phyloP scores from a whole-genome alignment of 2,113 vertebrate species.

The Probosciger aterrimus region DNA sequence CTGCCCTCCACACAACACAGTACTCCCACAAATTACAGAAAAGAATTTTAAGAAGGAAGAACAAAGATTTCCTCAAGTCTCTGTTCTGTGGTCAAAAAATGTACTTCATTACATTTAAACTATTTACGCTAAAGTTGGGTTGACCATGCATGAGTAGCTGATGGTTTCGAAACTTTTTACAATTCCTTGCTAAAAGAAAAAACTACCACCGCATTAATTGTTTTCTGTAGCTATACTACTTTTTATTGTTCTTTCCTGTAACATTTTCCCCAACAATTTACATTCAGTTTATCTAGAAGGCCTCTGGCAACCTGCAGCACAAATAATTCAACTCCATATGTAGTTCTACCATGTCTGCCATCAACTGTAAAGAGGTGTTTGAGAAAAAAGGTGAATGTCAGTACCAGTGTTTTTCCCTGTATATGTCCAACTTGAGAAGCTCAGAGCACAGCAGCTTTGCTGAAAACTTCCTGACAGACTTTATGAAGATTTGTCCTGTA shows the following conservation, averaged over 20 bases:
- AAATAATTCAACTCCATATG: not conserved
- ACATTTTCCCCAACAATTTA: not conserved
- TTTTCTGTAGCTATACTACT: not conserved
- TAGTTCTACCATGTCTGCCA: accelerated
- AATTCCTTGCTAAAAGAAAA: not conserved
- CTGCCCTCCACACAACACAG: accelerated
- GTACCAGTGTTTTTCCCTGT: not conserved
- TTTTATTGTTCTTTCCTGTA: not conserved
- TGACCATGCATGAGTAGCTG: not conserved
- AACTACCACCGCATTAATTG: not conserved
- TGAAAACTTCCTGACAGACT: not conserved
- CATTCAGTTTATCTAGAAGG: not conserved
- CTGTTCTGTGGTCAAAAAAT: not conserved
- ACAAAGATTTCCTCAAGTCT: not conserved
- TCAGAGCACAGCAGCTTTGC: not conserved
- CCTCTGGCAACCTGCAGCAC: not conserved
- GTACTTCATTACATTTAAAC: not conserved
- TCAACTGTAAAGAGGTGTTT: not conserved
- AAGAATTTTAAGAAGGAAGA: not conserved
- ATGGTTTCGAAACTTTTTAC: not conserved
- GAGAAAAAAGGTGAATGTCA: not conserved
- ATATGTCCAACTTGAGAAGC: not conserved
- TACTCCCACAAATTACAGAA: not conserved
- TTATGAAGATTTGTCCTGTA: not conserved
- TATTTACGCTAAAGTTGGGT: not conserved